phyloP scores from a whole-genome alignment of 2,113 vertebrate genomes.

The Dromaius novaehollandiae region DNA sequence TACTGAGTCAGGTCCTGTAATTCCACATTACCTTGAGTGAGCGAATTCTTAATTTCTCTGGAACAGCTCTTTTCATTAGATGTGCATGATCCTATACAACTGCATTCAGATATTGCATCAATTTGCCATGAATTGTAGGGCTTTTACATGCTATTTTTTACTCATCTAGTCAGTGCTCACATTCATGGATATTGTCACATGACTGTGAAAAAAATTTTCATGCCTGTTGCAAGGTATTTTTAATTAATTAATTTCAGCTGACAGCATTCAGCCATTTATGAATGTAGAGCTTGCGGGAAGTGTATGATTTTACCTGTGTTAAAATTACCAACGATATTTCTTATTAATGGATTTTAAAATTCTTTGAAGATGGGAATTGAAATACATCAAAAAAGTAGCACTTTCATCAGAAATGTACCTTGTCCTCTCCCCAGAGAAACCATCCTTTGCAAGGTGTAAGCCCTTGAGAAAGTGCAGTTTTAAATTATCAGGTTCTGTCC shows the following conservation, averaged over 20 bases:
- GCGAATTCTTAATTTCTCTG: background rate
- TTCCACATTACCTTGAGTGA: background rate
- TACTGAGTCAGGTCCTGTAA: background rate
- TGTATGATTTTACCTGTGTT: background rate
- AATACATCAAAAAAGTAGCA: background rate
- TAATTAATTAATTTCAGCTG: background rate
- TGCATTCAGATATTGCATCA: background rate
- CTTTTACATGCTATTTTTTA: background rate
- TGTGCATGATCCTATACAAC: background rate
- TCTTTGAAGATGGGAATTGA: background rate
- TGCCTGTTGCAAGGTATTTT: background rate
- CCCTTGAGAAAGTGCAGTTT: background rate
- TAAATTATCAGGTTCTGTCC: too few species aligned
- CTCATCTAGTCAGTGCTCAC: background rate
- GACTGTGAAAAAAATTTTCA: background rate
- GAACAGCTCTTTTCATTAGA: background rate
- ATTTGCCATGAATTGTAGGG: background rate
- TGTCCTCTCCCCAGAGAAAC: background rate
- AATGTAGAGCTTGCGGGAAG: background rate
- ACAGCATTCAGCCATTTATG: background rate
- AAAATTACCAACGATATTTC: background rate
- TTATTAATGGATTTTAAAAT: background rate
- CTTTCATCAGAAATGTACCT: background rate
- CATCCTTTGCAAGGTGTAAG: background rate
- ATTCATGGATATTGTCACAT: background rate